Conservation (phyloP, 2,113 vertebrate genomes). For the Tragulus kanchil region DNA sequence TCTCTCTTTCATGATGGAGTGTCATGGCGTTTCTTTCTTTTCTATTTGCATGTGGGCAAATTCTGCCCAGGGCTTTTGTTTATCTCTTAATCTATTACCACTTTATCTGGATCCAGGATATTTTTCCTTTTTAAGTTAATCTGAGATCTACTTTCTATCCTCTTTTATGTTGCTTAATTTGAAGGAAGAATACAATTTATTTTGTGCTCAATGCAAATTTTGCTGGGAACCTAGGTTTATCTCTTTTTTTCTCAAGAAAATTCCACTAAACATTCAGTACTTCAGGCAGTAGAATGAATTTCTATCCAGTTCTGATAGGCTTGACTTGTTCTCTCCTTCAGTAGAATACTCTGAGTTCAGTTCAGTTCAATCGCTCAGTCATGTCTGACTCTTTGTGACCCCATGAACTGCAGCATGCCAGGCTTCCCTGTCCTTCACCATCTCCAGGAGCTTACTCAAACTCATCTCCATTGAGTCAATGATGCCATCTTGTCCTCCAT, state of each 20-base stretch:
- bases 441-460: too few relatives aligned
- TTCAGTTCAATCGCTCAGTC: too few relatives aligned
- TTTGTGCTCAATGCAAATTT: not conserved
- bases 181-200: not conserved
- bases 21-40: not conserved
- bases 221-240: not conserved
- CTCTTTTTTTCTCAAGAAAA: not conserved
- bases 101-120: not conserved
- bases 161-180: not conserved
- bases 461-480: too few relatives aligned
- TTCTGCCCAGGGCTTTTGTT: not conserved
- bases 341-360: not conserved
- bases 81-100: not conserved
- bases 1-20: not conserved
- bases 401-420: too few relatives aligned
- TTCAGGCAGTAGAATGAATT: not conserved
- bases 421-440: too few relatives aligned
- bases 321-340: not conserved
- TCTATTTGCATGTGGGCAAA: not conserved
- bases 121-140: not conserved
- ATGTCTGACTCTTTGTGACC: too few relatives aligned
- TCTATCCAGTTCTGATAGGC: not conserved
- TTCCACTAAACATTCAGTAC: not conserved
- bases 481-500: too few relatives aligned
- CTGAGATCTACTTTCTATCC: not conserved